Percentiles rank a stretch among this genome's conserved stretches.
Conservation (phyloP, 2,113 vertebrate species). For the Indicator maculatus region DNA sequence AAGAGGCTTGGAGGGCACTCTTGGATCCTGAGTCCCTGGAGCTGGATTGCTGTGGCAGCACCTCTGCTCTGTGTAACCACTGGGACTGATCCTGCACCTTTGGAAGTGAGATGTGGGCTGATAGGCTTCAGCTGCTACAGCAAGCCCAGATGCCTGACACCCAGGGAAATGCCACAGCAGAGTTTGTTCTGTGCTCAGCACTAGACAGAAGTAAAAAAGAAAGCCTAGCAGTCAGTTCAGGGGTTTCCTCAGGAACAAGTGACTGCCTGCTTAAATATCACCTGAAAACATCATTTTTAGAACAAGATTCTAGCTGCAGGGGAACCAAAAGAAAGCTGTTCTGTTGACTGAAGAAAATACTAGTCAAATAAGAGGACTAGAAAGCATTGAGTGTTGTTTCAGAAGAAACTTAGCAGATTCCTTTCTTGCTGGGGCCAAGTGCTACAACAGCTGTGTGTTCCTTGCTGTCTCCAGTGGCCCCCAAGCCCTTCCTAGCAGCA, state of each 20-base stretch:
- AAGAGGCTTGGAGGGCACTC: not conserved
- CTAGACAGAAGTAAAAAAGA: not conserved
- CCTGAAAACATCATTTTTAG: not conserved
- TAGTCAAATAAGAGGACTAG: not conserved
- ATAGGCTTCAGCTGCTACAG: not conserved
- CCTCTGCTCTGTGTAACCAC: accelerated
- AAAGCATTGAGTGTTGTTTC: not conserved
- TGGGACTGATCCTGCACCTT: not conserved
- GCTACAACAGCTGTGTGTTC: not conserved
- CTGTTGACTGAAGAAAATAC: not conserved
- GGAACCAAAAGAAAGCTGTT: not conserved
- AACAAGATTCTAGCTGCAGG: not conserved
- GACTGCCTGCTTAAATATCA: not conserved
- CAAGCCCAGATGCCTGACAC: not conserved
- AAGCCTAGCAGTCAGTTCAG: not conserved
- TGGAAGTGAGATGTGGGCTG: not conserved
- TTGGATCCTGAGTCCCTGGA: not conserved
- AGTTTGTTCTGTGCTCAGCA: not conserved
- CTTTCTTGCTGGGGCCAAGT: not conserved
- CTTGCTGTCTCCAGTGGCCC: not conserved
- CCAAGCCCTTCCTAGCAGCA: not conserved
- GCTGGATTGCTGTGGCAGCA: not conserved
- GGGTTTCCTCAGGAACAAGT: not conserved
- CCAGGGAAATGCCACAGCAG: not conserved
- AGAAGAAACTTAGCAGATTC: not conserved